Evolutionary conservation across 2,888 invertebrate genomes (phyloP).

Genomic region (Coleophora flavipennella): DNA sequence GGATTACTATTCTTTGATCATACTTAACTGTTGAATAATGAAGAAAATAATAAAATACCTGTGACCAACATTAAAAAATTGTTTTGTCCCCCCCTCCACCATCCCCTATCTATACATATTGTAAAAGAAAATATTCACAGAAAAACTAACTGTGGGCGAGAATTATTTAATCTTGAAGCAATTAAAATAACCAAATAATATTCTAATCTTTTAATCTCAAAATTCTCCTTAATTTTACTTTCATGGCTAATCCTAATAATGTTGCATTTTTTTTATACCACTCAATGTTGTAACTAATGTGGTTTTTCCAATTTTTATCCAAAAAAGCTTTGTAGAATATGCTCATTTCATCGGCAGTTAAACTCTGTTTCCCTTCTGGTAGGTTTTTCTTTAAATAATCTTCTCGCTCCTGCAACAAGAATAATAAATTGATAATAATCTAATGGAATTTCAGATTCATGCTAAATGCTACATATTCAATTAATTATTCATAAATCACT

Average conservation of each 20-base stretch:
- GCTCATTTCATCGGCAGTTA: constrained; percentile 88
- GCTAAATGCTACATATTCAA: too few species aligned
- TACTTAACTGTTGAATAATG: too few species aligned
- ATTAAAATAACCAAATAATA: neutral
- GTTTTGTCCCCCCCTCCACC: too few species aligned
- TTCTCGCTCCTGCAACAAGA: constrained; percentile 67
- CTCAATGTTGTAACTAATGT: constrained; percentile 83
- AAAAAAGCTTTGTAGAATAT: constrained; percentile 89
- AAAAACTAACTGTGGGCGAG: too few species aligned
- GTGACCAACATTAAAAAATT: too few species aligned
- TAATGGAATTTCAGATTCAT: too few species aligned
- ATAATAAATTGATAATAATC: neutral
- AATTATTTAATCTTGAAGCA: too few species aligned
- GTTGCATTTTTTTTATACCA: constrained; percentile 88
- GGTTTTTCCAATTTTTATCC: constrained; percentile 84
- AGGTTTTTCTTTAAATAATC: constrained; percentile 66
- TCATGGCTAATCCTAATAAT: constrained; percentile 74
- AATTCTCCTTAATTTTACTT: constrained; percentile 65
- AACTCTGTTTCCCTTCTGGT: constrained; percentile 62
- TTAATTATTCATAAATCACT: too few species aligned
- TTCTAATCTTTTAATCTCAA: constrained; percentile 31
- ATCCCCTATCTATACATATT: too few species aligned
- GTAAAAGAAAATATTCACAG: too few species aligned
- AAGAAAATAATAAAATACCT: too few species aligned
- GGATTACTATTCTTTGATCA: too few species aligned